phyloP scores from a whole-genome alignment of 2,113 vertebrate genomes.

The Spea multiplicata region DNA sequence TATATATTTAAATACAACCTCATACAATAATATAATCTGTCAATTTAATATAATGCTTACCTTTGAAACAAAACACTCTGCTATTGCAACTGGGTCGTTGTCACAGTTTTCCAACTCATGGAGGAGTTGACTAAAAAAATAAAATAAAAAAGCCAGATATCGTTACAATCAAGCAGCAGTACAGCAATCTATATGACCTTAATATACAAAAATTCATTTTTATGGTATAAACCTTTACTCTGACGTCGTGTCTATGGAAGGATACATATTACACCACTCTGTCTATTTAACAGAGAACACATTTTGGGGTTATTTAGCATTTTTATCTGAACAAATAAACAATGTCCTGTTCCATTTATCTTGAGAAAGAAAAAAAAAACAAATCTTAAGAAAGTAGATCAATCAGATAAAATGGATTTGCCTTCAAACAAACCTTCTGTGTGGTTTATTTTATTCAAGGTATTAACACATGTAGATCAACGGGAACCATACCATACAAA shows the following conservation, averaged over 20 bases:
- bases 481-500: too few relatives aligned
- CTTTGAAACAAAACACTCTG: constrained; percentile 93
- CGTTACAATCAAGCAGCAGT: background rate
- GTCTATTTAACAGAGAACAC: too few relatives aligned
- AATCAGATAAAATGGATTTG: background rate
- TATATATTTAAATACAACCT: too few relatives aligned
- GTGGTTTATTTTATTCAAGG: too few relatives aligned
- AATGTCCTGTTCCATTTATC: background rate
- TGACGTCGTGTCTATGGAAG: too few relatives aligned
- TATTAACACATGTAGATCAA: too few relatives aligned
- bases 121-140: constrained; percentile 74
- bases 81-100: constrained; percentile 84
- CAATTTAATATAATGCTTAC: constrained; percentile 62
- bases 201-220: too few relatives aligned
- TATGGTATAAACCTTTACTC: too few relatives aligned
- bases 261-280: too few relatives aligned
- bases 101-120: constrained; percentile 86
- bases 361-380: background rate
- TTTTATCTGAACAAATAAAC: background rate
- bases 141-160: constrained; percentile 24
- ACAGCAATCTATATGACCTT: too few relatives aligned
- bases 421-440: background rate
- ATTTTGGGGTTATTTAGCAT: too few relatives aligned
- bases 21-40: too few relatives aligned
- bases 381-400: background rate